These are phyloP conservation scores for Micromussa lordhowensis DNA, from an alignment of 92 coral and sea anemone species.

Conservation along the genomic window DNA sequence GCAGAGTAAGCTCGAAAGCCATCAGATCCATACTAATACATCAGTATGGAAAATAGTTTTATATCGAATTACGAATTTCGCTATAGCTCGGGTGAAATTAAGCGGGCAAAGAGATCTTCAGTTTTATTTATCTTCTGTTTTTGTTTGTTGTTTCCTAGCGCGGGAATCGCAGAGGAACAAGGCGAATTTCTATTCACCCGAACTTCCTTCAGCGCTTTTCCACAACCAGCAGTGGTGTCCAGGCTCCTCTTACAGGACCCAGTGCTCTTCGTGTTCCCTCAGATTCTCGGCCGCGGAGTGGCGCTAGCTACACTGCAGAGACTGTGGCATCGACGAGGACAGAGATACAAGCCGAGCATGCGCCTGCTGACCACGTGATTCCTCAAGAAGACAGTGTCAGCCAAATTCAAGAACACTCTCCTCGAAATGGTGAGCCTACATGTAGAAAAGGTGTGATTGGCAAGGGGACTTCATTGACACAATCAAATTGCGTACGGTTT, in stretches of 20 bases:
- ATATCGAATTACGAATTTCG: no score
- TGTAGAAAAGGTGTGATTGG: neutral
- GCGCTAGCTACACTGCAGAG: conserved; percentile 39
- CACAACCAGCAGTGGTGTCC: conserved; percentile 38
- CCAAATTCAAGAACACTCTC: conserved; percentile 12
- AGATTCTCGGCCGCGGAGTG: conserved; percentile 53
- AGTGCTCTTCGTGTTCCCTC: conserved; percentile 44
- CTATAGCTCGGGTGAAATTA: no score
- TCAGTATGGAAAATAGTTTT: no score
- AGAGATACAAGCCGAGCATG: conserved; percentile 43
- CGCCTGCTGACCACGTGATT: conserved; percentile 33
- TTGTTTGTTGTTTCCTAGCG: conserved; percentile 47
- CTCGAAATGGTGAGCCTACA: neutral
- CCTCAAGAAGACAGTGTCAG: conserved; percentile 58
- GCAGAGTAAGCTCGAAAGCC: no score
- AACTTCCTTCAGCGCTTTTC: conserved; percentile 89
- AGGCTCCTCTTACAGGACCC: conserved; percentile 33
- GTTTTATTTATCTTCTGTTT: neutral
- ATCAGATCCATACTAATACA: no score
- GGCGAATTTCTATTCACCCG: conserved; percentile 93
- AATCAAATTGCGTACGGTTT: no score
- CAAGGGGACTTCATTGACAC: neutral
- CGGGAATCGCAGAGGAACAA: conserved; percentile 80
- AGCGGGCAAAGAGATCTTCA: no score
- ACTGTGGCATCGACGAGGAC: conserved; percentile 47